Conservation (phyloP, 1,140 invertebrate species). For the Glossosoma conforme region DNA sequence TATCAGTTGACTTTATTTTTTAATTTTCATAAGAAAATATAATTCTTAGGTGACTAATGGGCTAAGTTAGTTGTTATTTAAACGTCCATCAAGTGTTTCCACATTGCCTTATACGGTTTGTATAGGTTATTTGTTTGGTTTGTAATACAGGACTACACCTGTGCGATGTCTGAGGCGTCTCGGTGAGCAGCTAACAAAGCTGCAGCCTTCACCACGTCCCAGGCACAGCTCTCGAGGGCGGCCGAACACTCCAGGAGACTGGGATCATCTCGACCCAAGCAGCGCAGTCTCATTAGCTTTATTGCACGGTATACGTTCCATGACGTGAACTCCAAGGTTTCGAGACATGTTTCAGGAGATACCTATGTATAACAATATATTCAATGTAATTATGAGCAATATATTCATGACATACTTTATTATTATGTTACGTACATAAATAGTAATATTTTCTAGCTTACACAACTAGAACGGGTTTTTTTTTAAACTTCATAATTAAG, state of each 20-base stretch:
- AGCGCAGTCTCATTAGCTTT: constrained; percentile 67
- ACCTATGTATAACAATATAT: constrained; percentile 53
- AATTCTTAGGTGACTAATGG: no score
- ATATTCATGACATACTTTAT: no score
- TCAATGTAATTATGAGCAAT: constrained; percentile 1
- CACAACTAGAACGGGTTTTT: no score
- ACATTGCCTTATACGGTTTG: no score
- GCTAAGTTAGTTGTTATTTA: no score
- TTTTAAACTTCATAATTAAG: constrained; percentile 14
- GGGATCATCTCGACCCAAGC: constrained; percentile 16
- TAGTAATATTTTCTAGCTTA: no score
- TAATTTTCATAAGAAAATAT: no score
- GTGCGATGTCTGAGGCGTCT: constrained; percentile 19
- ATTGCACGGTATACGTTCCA: constrained; percentile 90
- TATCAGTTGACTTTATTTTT: no score
- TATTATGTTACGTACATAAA: no score
- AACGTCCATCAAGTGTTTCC: no score
- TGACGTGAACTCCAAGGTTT: constrained; percentile 73
- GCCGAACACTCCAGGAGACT: constrained; percentile 18
- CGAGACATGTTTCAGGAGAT: constrained; percentile 71
- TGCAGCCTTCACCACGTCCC: constrained; percentile 23
- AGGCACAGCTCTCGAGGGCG: constrained; percentile 22
- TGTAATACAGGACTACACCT: constrained; percentile 18
- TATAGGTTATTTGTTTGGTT: no score
- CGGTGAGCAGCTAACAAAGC: constrained; percentile 10